Conservation (phyloP, 2,797 vertebrate species). For the Gallirallus australis region DNA sequence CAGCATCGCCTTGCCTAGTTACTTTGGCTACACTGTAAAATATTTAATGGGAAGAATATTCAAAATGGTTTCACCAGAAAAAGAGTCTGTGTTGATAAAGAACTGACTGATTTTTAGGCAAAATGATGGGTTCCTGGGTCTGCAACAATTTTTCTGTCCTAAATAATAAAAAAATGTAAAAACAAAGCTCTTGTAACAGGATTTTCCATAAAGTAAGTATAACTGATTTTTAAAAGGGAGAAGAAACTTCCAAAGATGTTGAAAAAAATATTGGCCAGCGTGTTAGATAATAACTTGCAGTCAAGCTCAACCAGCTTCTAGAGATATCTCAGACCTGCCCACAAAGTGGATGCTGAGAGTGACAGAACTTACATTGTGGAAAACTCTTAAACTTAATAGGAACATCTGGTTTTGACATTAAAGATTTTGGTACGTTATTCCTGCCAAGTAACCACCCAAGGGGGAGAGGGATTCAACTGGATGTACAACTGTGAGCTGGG, state of each 20-base stretch:
- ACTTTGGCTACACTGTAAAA: constrained; percentile 8
- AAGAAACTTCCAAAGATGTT: background rate
- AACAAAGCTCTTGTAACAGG: background rate
- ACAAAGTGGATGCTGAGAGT: background rate
- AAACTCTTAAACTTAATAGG: background rate
- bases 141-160: constrained; percentile 26
- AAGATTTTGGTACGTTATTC: background rate
- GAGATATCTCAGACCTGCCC: constrained; percentile 33
- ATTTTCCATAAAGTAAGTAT: constrained; percentile 43
- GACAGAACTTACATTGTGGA: constrained; percentile 12
- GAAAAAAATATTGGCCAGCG: background rate
- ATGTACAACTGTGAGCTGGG: background rate
- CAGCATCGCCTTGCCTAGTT: background rate
- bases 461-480: background rate
- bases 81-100: background rate
- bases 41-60: background rate
- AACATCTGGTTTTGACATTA: constrained; percentile 53
- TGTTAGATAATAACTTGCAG: constrained; percentile 49
- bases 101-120: background rate
- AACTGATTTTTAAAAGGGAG: constrained; percentile 13
- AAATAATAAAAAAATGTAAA: constrained; percentile 31
- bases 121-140: constrained; percentile 21
- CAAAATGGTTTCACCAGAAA: background rate
- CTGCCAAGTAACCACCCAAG: constrained; percentile 20
- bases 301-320: constrained; percentile 12